These are phyloP conservation scores for Fragum fragum DNA, from an alignment of 2,888 invertebrate genomes.

Conservation along the genomic window DNA sequence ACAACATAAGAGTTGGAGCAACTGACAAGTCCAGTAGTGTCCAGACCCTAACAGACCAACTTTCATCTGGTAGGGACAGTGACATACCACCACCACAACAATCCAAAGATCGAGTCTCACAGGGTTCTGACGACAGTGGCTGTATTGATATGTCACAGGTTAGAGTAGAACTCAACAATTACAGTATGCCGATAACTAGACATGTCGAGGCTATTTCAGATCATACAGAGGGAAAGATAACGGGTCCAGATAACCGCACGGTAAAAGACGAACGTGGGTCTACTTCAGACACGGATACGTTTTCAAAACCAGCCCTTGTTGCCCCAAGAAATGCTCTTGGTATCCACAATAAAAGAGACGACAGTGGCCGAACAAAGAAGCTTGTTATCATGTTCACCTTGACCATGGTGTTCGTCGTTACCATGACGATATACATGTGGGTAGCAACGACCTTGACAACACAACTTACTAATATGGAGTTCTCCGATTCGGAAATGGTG, in stretches of 20 bases:
- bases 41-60: neutral
- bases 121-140: too few species aligned
- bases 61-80: neutral
- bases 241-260: too few species aligned
- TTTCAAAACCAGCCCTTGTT: neutral
- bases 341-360: neutral
- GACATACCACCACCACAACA: too few species aligned
- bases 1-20: too few species aligned
- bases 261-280: too few species aligned
- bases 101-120: too few species aligned
- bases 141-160: too few species aligned
- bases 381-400: constrained; percentile 10
- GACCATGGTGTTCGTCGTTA: constrained; percentile 19
- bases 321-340: neutral
- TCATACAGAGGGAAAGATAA: too few species aligned
- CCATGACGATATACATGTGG: constrained; percentile 11
- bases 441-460: neutral
- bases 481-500: neutral
- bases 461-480: neutral
- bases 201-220: too few species aligned
- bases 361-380: neutral
- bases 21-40: neutral
- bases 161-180: too few species aligned
- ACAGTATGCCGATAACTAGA: too few species aligned
- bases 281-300: too few species aligned